A percentile compares a stretch with the other conserved stretches of the same genome.
Evolutionary conservation across 2,113 vertebrate species (phyloP).

Genomic region (Daphoenositta chrysoptera): DNA sequence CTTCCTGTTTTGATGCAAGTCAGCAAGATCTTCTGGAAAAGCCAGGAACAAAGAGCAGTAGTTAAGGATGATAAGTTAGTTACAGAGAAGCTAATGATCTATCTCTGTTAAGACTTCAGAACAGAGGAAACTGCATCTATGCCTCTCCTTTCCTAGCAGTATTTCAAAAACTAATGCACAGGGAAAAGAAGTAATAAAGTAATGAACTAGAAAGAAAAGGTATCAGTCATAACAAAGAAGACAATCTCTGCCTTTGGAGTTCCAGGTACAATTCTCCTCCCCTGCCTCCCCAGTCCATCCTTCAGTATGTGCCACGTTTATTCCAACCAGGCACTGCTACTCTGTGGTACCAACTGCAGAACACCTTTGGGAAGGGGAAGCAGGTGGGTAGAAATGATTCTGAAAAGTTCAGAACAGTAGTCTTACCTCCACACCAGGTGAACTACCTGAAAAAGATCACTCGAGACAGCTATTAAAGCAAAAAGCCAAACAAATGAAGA

Average conservation of each 20-base stretch:
- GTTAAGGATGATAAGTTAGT: not conserved
- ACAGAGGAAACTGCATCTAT: not conserved
- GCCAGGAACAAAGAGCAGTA: slow-evolving; percentile 23
- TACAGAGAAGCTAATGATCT: slow-evolving; percentile 15
- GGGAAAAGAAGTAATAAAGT: not conserved
- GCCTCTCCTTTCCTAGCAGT: not conserved
- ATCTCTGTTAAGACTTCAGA: not conserved
- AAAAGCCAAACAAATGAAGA: not conserved
- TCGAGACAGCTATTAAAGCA: not conserved
- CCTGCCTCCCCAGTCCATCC: not conserved
- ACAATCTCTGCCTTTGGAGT: not conserved
- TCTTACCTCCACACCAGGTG: not conserved
- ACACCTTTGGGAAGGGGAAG: not conserved
- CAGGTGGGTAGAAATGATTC: not conserved
- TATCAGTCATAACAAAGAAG: not conserved
- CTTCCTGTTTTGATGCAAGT: slow-evolving; percentile 45
- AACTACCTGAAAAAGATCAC: not conserved
- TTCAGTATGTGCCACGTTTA: not conserved
- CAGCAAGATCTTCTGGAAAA: slow-evolving; percentile 38
- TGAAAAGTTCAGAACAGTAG: not conserved
- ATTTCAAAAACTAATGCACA: not conserved
- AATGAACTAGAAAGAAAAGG: not conserved
- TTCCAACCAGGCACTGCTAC: not conserved
- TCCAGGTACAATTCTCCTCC: not conserved
- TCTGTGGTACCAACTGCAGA: accelerated